These are phyloP conservation scores for Archaeoteleia sp. DNA, from an alignment of 2,888 invertebrate genomes.

Conservation along the genomic window DNA sequence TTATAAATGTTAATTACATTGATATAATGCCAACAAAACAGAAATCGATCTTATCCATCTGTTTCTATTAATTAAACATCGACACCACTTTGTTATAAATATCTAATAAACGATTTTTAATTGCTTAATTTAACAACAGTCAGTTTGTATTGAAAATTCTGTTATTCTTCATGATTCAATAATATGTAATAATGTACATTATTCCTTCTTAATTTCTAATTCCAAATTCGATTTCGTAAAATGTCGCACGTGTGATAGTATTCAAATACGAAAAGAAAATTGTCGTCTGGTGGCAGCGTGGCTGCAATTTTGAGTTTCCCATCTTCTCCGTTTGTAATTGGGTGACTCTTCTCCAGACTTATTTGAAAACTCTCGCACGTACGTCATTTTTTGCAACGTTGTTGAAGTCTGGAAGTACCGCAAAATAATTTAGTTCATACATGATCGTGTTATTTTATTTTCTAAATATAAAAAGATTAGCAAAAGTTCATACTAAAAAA, in stretches of 20 bases:
- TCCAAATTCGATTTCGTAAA: slow-evolving; percentile 28
- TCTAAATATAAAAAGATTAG: too few relatives aligned
- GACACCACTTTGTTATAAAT: too few relatives aligned
- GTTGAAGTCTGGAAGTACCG: slow-evolving; percentile 6
- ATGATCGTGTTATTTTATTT: slow-evolving; percentile 25
- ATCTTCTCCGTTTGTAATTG: slow-evolving; percentile 13
- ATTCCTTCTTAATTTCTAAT: slow-evolving; percentile 29
- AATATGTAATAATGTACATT: too few relatives aligned
- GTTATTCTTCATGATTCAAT: too few relatives aligned
- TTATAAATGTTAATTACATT: too few relatives aligned
- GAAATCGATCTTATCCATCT: too few relatives aligned
- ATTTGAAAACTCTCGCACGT: slow-evolving; percentile 22
- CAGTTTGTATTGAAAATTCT: too few relatives aligned
- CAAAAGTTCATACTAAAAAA: too few relatives aligned
- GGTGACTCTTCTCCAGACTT: slow-evolving; percentile 13
- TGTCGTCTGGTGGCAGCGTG: slow-evolving; percentile 53
- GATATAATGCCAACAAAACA: too few relatives aligned
- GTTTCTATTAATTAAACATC: too few relatives aligned
- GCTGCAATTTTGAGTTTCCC: slow-evolving; percentile 22
- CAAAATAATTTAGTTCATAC: slow-evolving; percentile 30
- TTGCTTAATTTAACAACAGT: too few relatives aligned
- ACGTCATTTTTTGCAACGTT: slow-evolving; percentile 3
- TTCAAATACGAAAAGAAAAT: slow-evolving; percentile 52
- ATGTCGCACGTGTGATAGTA: slow-evolving; percentile 28
- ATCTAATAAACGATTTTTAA: too few relatives aligned